These are phyloP conservation scores for Phrynocephalus vlangalii DNA, from an alignment of 2,797 vertebrate genomes.

Conservation along the genomic window DNA sequence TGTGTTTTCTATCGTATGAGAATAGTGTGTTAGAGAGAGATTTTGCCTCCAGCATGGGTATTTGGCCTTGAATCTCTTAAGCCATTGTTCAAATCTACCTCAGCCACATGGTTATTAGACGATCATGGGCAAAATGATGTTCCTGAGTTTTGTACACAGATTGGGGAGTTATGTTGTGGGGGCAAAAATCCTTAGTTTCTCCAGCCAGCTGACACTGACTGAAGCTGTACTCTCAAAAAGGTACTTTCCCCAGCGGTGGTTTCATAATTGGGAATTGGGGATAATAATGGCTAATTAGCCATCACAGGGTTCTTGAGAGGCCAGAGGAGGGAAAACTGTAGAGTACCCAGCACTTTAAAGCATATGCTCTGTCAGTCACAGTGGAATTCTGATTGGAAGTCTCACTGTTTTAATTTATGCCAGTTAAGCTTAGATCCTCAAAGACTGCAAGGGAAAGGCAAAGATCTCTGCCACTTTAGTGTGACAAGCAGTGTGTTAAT, in stretches of 20 bases:
- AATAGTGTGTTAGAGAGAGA: neutral
- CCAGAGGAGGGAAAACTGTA: neutral
- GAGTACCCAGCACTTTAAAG: neutral
- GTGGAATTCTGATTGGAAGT: neutral
- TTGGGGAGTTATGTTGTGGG: neutral
- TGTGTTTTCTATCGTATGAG: too few species aligned
- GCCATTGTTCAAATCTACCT: neutral
- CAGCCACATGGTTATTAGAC: neutral
- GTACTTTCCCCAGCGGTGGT: too few species aligned
- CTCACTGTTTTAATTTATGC: constrained; percentile 25
- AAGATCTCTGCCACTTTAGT: neutral
- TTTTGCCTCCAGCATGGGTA: neutral
- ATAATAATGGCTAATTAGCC: too few species aligned
- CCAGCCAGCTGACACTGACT: too few species aligned
- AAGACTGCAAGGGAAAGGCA: neutral
- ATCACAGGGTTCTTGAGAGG: neutral
- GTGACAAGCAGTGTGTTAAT: neutral
- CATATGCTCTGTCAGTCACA: neutral
- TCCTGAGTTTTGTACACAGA: neutral
- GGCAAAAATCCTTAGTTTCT: too few species aligned
- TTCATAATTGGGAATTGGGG: too few species aligned
- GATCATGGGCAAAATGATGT: neutral
- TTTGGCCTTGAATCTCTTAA: neutral
- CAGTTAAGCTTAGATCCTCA: neutral
- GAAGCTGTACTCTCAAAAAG: too few species aligned